These are phyloP conservation scores for Ceramica pisi DNA, from an alignment of 2,888 invertebrate species.

Conservation along the genomic window DNA sequence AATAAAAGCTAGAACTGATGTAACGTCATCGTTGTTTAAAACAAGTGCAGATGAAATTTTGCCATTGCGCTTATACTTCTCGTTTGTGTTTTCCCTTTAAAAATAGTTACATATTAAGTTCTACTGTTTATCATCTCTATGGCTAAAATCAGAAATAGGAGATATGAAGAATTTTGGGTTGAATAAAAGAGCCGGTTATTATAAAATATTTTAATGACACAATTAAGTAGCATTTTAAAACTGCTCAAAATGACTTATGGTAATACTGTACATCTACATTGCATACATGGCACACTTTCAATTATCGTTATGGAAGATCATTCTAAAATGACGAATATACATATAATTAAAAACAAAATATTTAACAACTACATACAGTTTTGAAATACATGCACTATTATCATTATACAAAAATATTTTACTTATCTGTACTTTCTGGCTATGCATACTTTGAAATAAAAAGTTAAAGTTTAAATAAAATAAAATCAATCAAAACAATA, in stretches of 20 bases:
- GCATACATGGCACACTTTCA: conserved; percentile 6
- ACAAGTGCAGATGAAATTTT: neutral
- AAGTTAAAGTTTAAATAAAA: neutral
- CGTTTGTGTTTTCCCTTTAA: no score
- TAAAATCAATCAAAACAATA: neutral
- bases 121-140: neutral
- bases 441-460: neutral
- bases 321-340: neutral
- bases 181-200: conserved; percentile 9
- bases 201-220: conserved; percentile 44
- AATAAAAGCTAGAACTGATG: neutral
- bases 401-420: neutral
- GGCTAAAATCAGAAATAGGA: neutral
- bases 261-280: conserved; percentile 9
- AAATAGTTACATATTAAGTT: no score
- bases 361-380: neutral
- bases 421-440: neutral
- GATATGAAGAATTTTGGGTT: neutral
- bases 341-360: neutral
- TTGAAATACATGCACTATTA: neutral
- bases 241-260: conserved; percentile 21
- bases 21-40: neutral
- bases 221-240: conserved; percentile 2
- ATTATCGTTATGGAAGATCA: conserved; percentile 4
- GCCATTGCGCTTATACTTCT: neutral